phyloP scores from a whole-genome alignment of 2,113 vertebrate genomes.

The Corvus moneduloides region DNA sequence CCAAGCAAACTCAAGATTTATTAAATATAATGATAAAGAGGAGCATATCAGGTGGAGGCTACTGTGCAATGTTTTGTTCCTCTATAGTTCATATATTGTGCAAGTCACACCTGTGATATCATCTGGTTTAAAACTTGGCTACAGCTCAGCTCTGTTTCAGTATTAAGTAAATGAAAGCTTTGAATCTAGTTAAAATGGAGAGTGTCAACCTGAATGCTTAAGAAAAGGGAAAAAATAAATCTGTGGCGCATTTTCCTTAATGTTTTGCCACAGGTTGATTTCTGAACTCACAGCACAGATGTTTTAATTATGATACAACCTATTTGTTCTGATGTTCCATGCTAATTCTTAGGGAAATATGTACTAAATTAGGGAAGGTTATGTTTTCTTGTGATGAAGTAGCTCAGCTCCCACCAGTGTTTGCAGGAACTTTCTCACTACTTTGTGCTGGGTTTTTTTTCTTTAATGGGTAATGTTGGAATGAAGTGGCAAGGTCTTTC shows the following conservation, averaged over 20 bases:
- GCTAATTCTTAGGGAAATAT: constrained; percentile 33
- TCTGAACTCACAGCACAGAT: constrained; percentile 52
- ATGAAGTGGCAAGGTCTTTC: constrained; percentile 40
- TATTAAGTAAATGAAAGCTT: constrained; percentile 42
- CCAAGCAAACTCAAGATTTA: constrained; percentile 33
- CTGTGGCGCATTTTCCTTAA: constrained; percentile 49
- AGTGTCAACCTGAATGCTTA: constrained; percentile 30
- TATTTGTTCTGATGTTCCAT: background rate
- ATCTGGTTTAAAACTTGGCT: background rate
- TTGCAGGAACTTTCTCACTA: background rate
- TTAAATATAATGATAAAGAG: constrained; percentile 33
- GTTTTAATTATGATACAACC: constrained; percentile 60
- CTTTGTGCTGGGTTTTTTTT: background rate
- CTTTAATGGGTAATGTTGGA: constrained; percentile 48
- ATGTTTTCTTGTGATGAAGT: constrained; percentile 36
- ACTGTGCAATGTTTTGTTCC: background rate
- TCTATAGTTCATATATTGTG: background rate
- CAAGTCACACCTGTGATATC: background rate
- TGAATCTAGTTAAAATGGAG: constrained; percentile 13
- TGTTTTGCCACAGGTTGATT: constrained; percentile 54
- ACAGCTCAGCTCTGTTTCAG: background rate
- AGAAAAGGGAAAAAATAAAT: constrained; percentile 46
- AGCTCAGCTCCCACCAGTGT: background rate
- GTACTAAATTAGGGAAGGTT: constrained; percentile 14
- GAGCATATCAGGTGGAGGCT: background rate